These are phyloP conservation scores for Ursus arctos DNA, from an alignment of 2,113 vertebrate species.

Conservation along the genomic window DNA sequence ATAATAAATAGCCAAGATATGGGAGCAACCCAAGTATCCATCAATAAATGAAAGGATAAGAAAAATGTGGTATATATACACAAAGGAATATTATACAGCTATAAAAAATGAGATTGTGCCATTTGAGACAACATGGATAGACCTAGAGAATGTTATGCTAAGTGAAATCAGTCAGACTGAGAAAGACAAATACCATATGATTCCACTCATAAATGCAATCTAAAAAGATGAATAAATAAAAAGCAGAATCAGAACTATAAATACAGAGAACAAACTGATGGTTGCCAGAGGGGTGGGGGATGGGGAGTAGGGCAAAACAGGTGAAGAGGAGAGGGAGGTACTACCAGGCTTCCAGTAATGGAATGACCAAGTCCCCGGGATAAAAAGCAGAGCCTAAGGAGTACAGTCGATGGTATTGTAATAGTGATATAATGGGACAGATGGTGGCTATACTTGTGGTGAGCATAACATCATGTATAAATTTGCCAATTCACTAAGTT, in stretches of 20 bases:
- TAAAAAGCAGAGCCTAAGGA: neutral
- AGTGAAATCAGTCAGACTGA: neutral
- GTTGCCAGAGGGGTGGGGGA: neutral
- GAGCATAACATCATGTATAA: neutral
- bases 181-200: neutral
- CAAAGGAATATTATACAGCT: neutral
- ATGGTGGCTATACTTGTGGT: neutral
- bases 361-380: neutral
- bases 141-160: neutral
- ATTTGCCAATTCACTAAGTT: neutral
- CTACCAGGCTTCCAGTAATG: neutral
- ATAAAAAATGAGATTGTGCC: neutral
- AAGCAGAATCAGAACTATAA: neutral
- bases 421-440: neutral
- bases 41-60: neutral
- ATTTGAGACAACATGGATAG: neutral
- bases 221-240: neutral
- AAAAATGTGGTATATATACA: neutral
- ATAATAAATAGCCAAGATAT: neutral
- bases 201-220: neutral
- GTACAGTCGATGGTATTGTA: neutral
- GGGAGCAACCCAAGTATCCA: neutral
- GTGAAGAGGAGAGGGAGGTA: neutral
- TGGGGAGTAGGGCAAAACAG: neutral
- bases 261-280: neutral